These are phyloP conservation scores for Dendrocopos noguchii DNA, from an alignment of 2,113 vertebrate species.

Conservation along the genomic window DNA sequence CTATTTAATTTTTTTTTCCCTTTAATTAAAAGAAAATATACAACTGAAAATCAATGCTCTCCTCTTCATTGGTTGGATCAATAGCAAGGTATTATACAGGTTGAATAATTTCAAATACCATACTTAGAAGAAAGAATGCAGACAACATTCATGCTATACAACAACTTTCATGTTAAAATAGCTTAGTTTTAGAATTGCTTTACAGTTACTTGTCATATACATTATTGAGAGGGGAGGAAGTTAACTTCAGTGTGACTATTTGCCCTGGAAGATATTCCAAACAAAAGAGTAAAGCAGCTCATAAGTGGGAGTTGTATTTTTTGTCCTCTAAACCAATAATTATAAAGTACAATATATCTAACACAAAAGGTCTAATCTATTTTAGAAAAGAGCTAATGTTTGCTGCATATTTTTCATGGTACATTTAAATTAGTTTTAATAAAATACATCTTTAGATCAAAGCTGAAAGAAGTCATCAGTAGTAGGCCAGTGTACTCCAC, in stretches of 20 bases:
- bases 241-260: slow-evolving; percentile 35
- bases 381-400: slow-evolving; percentile 78
- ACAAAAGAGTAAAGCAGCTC: slow-evolving; percentile 65
- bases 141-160: slow-evolving; percentile 58
- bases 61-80: slow-evolving; percentile 33
- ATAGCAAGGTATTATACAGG: slow-evolving; percentile 51
- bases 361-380: slow-evolving; percentile 81
- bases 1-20: slow-evolving; percentile 33
- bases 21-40: slow-evolving; percentile 53
- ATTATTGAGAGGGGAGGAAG: slow-evolving; percentile 27
- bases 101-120: slow-evolving; percentile 55
- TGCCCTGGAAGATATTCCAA: slow-evolving; percentile 56
- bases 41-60: slow-evolving; percentile 55
- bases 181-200: slow-evolving; percentile 47
- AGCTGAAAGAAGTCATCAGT: slow-evolving; percentile 85
- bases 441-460: slow-evolving; percentile 87
- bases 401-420: slow-evolving; percentile 81
- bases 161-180: slow-evolving; percentile 60
- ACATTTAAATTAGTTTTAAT: slow-evolving; percentile 87
- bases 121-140: slow-evolving; percentile 48
- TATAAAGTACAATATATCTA: slow-evolving; percentile 74
- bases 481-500: slow-evolving; percentile 82
- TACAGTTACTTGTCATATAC: slow-evolving; percentile 35
- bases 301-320: slow-evolving; percentile 50
- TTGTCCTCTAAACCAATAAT: slow-evolving; percentile 69